Percentiles rank a stretch among this genome's conserved stretches.
phyloP scores from a whole-genome alignment of 1,140 invertebrate species.

The Phortica variegata region DNA sequence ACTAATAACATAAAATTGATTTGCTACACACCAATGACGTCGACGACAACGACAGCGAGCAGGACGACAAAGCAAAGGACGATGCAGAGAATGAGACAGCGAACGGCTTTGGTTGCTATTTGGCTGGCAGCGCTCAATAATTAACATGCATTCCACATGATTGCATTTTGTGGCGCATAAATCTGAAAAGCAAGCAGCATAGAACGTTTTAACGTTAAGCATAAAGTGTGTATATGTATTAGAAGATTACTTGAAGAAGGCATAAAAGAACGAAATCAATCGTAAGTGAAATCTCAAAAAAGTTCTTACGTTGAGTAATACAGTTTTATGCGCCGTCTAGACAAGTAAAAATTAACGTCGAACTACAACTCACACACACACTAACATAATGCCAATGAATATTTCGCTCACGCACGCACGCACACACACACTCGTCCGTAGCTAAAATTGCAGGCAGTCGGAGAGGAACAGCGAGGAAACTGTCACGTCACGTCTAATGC shows the following conservation, averaged over 20 bases:
- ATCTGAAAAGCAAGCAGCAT: no score
- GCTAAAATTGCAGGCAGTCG: constrained; percentile 2
- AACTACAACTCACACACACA: not conserved
- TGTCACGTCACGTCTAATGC: constrained; percentile 44
- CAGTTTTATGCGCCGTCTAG: no score
- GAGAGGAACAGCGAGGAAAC: not conserved
- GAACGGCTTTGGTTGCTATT: constrained; percentile 5
- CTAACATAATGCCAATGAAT: not conserved
- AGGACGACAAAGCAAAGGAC: not conserved
- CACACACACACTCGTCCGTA: not conserved
- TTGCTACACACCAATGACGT: constrained; percentile 23
- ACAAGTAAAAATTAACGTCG: no score
- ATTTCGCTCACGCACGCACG: not conserved
- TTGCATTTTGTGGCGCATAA: constrained; percentile 40
- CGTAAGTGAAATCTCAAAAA: no score
- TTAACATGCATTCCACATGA: constrained; percentile 54
- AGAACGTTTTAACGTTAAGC: no score
- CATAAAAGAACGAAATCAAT: no score
- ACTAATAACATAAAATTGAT: constrained; percentile 55
- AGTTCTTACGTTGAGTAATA: no score
- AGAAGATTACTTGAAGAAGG: no score
- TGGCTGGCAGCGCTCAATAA: constrained; percentile 33
- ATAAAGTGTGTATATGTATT: no score
- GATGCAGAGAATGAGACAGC: no score
- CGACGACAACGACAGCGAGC: constrained; percentile 38